These are phyloP conservation scores for Brienomyrus longianalis DNA, from an alignment of 2,113 vertebrate genomes.

Conservation along the genomic window DNA sequence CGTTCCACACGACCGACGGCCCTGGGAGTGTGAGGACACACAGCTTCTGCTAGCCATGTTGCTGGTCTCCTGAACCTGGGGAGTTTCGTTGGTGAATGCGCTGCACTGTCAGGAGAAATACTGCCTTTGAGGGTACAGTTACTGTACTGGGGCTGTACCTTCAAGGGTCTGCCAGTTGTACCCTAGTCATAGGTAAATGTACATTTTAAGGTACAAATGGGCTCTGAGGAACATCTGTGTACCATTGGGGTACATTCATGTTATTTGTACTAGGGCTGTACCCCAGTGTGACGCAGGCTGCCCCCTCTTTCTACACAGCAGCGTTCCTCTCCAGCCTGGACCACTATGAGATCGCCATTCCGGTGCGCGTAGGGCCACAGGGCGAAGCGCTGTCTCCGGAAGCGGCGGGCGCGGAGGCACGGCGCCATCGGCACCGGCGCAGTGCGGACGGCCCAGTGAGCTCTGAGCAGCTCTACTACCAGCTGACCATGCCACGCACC, in stretches of 20 bases:
- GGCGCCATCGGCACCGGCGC: slow-evolving; percentile 40
- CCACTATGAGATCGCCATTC: slow-evolving; percentile 92
- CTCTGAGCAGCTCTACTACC: slow-evolving; percentile 80
- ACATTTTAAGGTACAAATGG: neutral
- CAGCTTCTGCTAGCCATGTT: neutral
- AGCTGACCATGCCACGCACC: slow-evolving; percentile 76
- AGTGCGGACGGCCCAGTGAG: slow-evolving; percentile 38
- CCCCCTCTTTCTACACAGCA: slow-evolving; percentile 58
- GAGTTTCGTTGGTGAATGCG: neutral
- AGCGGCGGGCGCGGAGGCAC: slow-evolving; percentile 18
- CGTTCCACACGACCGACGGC: neutral
- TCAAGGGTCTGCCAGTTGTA: neutral
- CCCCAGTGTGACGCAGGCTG: neutral
- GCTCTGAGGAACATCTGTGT: neutral
- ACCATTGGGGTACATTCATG: neutral
- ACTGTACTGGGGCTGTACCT: neutral
- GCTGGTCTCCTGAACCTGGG: neutral
- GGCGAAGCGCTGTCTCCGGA: slow-evolving; percentile 71
- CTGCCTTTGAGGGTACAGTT: neutral
- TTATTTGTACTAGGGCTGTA: neutral
- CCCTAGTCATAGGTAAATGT: neutral
- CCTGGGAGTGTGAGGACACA: neutral
- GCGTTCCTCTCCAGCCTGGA: slow-evolving; percentile 86
- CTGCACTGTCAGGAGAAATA: neutral
- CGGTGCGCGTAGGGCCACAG: slow-evolving; percentile 79